Percentiles rank a stretch among this genome's conserved stretches.
Evolutionary conservation across 2,888 invertebrate genomes (phyloP).

Genomic region (Drosophila infuscata): DNA sequence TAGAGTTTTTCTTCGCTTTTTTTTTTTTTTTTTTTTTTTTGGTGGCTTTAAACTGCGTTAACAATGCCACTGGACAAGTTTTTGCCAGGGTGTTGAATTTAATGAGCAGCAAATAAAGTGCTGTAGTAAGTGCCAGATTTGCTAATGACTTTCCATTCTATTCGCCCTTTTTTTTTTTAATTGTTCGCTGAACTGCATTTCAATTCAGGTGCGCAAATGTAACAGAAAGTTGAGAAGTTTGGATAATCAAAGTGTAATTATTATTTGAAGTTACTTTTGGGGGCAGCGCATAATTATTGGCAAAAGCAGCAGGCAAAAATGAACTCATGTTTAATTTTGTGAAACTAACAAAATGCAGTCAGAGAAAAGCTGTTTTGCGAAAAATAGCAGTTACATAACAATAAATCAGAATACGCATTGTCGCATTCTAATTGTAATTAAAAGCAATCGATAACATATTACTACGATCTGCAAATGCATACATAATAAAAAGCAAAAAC

Average conservation of each 20-base stretch:
- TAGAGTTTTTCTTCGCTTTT: slow-evolving; percentile 32
- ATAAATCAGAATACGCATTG: slow-evolving; percentile 7
- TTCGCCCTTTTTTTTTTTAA: slow-evolving; percentile 5
- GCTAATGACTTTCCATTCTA: slow-evolving; percentile 51
- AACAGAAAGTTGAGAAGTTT: slow-evolving; percentile 8
- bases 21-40: slow-evolving; percentile 25
- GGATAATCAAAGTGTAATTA: slow-evolving; percentile 28
- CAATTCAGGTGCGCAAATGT: slow-evolving; percentile 22
- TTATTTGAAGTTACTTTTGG: neutral
- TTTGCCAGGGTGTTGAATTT: slow-evolving; percentile 59
- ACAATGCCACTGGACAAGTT: slow-evolving; percentile 61
- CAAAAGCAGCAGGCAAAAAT: neutral
- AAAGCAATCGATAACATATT: slow-evolving; percentile 4
- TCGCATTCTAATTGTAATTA: slow-evolving; percentile 1
- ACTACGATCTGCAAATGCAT: neutral
- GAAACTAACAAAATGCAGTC: too few species aligned
- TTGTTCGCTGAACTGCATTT: slow-evolving; percentile 18
- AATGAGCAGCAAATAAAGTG: slow-evolving; percentile 62
- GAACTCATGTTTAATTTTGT: neutral
- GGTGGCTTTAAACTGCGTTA: slow-evolving; percentile 49
- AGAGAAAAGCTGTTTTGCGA: neutral
- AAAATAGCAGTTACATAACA: neutral
- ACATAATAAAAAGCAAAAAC: slow-evolving; percentile 3
- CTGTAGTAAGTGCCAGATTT: slow-evolving; percentile 45
- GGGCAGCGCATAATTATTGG: neutral